Evolutionary conservation across 2,888 invertebrate genomes (phyloP), one percentile per base, ranked within the genome.

Genomic region (Agrotis exclamationis): DNA sequence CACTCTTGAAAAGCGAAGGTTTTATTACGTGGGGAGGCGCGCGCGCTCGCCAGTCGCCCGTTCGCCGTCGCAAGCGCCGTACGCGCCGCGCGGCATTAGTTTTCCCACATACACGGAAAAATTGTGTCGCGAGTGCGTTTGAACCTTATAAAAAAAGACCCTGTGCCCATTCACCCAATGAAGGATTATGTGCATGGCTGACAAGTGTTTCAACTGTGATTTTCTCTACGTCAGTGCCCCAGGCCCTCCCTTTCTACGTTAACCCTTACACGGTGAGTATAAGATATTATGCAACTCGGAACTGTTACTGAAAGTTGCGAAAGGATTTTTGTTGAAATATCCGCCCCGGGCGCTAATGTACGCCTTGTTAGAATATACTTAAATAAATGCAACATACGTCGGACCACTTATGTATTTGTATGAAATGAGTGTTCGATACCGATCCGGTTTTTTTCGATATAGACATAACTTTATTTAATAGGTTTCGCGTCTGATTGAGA

Each of bases 181-280:
- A 95, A 93, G 95, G 94, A 95, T 95, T 94, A 92, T 93, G 95
- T 95, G 96, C 88, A 95, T 94, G 95, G 93, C 94, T 91, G 89
- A 88, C 89, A 91, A 93, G 94, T 94, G 95, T 87, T 85, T 87
- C 79, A 84, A 83, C 82, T 89, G 94, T 94, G 94, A 90, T 88
- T 90, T 89, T 83, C 85, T 92, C 68, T 93, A 90, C 90, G 85
- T 82, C 86, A 93, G 94, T 91, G 92, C 93, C 76, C 94, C 94
- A 71, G 94, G 95, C 84, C 95, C 95, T 68, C 94, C 94, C 86
- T 87, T 85, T 68, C 75, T 56, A 20, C 70, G 70, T 65, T 83
- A 80, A 86, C 80, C 86, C 85, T 80, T 80, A 82, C 78, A 82
- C 86, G 90, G 91, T 90, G 82, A 89, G 92, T 79, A 76, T 54